Base-by-base conservation (phyloP, 2,888 invertebrate species). In the Phaedon cochleariae region DNA sequence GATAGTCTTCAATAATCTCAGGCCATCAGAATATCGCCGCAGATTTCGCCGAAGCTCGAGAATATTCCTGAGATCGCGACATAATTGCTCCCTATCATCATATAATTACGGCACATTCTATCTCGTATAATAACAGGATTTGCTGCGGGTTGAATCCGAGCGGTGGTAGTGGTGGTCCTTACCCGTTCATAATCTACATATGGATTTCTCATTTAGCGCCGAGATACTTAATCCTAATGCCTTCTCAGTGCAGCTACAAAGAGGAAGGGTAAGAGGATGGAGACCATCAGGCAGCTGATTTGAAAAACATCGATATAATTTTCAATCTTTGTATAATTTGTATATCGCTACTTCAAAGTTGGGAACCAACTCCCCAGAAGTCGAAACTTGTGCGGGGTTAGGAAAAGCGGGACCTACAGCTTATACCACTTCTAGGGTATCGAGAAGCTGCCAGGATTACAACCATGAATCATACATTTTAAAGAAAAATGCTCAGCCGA, bases 181-280 rank as follows among this genome's bases (percentile, higher is more conserved):
- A 68, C 69, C 73, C 72, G 74, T 72, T 75, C 72, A 77, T 77
- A 77, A 80, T 80, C 79, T 80, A 78, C 79, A 80, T 80, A 80
- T 80, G 80, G 80, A 80, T 80, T 80, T 77, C 79, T 77, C 78
- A 79, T 79, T 80, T 78, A 78, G 75, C 76, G 49, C 34, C 29
- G 74, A 76, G 74, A 77, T 77, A 78, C 77, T 79, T 80, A 79
- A 80, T 80, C 79, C 79, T 75, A 76, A 77, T 79, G 74, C 76
- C 77, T 76, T 73, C 74, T 76, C 76, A 73, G 70, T 60, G 58
- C 60, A 59, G 65, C 46, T 63, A 34, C 17, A 60, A 62, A 31
- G 48, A 49, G 20, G 59, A 34, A 51, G 52, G 60, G 64, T 59
- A 68, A 57, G 70, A 72, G 72, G 73, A 26, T 3, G 26, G 26